Base-by-base conservation (phyloP, 2,113 vertebrate species). In the Dendropsophus ebraccatus region DNA sequence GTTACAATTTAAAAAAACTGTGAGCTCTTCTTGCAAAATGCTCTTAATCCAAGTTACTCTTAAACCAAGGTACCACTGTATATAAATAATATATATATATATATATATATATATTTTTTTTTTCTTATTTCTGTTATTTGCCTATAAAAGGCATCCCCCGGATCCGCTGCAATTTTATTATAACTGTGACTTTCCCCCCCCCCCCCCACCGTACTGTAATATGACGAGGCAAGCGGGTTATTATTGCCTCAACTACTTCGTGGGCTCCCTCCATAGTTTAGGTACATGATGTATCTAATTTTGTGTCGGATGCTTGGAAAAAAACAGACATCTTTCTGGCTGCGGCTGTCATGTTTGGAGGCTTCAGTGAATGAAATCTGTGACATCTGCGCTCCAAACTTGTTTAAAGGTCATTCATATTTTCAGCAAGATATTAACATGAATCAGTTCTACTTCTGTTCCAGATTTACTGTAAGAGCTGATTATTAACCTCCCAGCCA, bases 341-440 rank as follows among this genome's bases (percentile, higher is more conserved):
- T 70, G 19, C 9, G 35, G 3, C 35, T 23, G 67, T 41, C 67
- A 70, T 21, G 23, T 70, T 70, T 70, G 67, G 67, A 70, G 67
- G 32, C 67, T 41, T 41, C 32, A 41, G 41, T 70, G 67, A 70
- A 70, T 70, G 67, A 70, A 70, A 70, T 70, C 32, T 70, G 67
- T 70, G 67, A 70, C 67, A 70, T 70, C 67, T 70, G 67, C 19
- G 67, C 67, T 37, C 9, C 30, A 41, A 70, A 70, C 67, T 70
- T 70, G 32, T 70, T 70, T 70, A 70, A 70, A 70, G 67, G 67
- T 70, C 67, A 41, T 70, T 70, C 67, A 70, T 70, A 41, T 70
- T 70, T 70, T 23, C 67, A 23, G 67, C 67, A 70, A 70, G 67
- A 70, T 70, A 70, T 41, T 70, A 23, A 70, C 37, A 70, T 70